Base-by-base conservation (phyloP, 2,888 invertebrate species). In the Pantelozetes paolii region DNA sequence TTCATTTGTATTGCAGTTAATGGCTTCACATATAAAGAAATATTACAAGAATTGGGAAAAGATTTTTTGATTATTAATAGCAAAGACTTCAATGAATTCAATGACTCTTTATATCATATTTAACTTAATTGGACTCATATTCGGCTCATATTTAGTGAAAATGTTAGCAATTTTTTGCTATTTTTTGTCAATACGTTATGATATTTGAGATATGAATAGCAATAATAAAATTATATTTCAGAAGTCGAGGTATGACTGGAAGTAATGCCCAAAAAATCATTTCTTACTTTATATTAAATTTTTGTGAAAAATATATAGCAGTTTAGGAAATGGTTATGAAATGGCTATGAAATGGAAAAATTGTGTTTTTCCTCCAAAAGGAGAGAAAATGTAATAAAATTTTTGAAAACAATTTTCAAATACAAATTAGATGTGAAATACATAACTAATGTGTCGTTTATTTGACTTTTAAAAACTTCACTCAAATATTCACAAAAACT, bases 381-480 rank as follows among this genome's bases (percentile, higher is more conserved):
- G 28, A 13, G 30, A 11, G 28, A 32, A 62, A 62, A 62, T 62
- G 32, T 62, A 32, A 32, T 32, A 62, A 62, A 54, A 5, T 54
- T 54, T 54, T 54, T 26, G 15, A 26, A 50, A 11, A 1, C 9
- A 54, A 26, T 11, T 62, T 62, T 18, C 11, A 59, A 62, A 30
- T 62, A 62, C n/a, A 62, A 62, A 62, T 62, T 62, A 62, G 59
- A 62, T 62, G 32, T 62, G 59, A 32, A 54, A 36, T 36, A 9
- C 9, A 36, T n/a, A 50, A 45, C 50, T n/a, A 50, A 54, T 54
- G 54, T 54, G 54, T 62, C 32, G n/a, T 62, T 62, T 32, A n/a
- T 32, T 62, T 62, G 13, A 28, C 11, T 57, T 57, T 23, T 23
- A 57, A 13, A 28, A 2, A 30, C 32, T 20, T 54, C n/a, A 5